Base-by-base conservation (phyloP, 2,888 invertebrate genomes). In the Rhimphoctona megacephalus region DNA sequence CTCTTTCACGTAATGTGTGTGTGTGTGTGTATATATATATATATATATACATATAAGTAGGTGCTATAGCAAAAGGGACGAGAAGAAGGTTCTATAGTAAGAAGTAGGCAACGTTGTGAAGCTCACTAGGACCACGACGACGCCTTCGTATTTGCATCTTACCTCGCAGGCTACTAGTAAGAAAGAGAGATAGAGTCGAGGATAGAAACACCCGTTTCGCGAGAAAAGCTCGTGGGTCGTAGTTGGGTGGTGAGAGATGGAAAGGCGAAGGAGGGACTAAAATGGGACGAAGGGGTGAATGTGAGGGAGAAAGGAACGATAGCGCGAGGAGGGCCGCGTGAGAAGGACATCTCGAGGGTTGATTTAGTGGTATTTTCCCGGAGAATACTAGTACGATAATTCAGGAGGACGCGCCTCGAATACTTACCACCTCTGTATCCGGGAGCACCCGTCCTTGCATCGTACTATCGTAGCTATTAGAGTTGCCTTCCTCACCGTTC, bases 361-460 rank as follows among this genome's bases (percentile, higher is more conserved):
- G 92, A 92, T 92, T 92, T 92, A 92, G 90, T 91, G 90, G 90
- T 91, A 91, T 92, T 92, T 92, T 91, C 91, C 91, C 90, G 88
- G 89, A 80, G 92, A 92, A 92, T 91, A 91, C 91, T 92, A 88
- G 91, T 89, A 90, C 92, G 91, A 92, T 92, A 92, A 93, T 92
- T 93, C 91, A 92, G 90, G 88, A 92, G 91, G 91, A 92, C 92
- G 92, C 92, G 91, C 89, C 86, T 86, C 91, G 92, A 92, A 92
- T 92, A 92, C 92, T 92, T 91, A 90, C 92, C 91, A 90, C 90
- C 90, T 90, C 85, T 67, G 77, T 69, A 78, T 69, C 85, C 73
- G 76, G 76, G 72, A 54, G 64, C 78, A 30, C 74, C 76, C 76
- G 72, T 70, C 80, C 36, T 46, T 36, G 70, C 61, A 61, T 72